Conservation (phyloP, 2,797 vertebrate species). For the Myotis planiceps region DNA sequence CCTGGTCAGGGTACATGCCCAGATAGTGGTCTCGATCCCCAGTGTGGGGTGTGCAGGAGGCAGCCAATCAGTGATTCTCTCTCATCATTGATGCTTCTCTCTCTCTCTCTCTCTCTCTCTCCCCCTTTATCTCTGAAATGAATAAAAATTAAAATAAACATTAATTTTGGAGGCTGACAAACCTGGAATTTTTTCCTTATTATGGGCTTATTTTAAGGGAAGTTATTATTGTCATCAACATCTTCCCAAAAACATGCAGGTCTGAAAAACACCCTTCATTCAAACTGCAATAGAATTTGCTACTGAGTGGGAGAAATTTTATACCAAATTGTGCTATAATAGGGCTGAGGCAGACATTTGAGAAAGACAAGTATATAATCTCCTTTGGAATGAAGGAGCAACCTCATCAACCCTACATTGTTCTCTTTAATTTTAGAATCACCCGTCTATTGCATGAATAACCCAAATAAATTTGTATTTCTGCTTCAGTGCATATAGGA, state of each 20-base stretch:
- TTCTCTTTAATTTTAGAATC: constrained; percentile 39
- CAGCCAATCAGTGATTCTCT: no score
- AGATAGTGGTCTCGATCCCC: no score
- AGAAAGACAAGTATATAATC: neutral
- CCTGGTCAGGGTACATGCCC: no score
- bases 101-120: no score
- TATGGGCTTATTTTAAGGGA: neutral
- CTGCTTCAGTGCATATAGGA: neutral
- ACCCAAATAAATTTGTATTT: neutral
- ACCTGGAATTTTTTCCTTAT: neutral
- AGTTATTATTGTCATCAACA: neutral
- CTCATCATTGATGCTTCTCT: no score
- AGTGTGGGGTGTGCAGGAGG: no score
- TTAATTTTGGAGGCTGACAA: neutral
- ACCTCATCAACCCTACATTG: neutral
- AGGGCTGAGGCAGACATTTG: constrained; percentile 9
- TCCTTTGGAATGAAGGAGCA: neutral
- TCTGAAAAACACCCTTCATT: constrained; percentile 54
- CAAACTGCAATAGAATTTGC: constrained; percentile 35
- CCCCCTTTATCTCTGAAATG: no score
- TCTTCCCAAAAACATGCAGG: neutral
- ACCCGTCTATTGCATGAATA: neutral
- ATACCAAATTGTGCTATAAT: neutral
- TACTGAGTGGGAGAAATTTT: neutral
- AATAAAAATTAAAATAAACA: neutral